phyloP scores from a whole-genome alignment of 1,140 invertebrate species.

The Drosophila fuyamai region DNA sequence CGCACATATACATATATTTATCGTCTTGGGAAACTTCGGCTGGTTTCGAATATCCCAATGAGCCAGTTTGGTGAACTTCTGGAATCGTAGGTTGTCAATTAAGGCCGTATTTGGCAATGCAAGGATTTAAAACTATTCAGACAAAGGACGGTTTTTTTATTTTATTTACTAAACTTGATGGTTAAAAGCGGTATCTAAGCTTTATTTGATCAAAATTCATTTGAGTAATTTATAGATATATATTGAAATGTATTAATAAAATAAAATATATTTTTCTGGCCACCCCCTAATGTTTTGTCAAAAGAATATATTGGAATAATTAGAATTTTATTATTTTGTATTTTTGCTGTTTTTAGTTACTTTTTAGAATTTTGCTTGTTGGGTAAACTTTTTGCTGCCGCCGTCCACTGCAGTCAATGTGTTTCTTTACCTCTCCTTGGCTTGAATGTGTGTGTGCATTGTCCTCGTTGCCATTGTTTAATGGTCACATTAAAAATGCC shows the following conservation, averaged over 20 bases:
- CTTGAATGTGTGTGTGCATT: constrained; percentile 51
- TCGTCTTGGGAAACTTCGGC: constrained; percentile 24
- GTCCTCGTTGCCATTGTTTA: constrained; percentile 79
- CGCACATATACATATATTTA: constrained; percentile 7
- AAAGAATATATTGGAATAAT: no score
- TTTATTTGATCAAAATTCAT: no score
- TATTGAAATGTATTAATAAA: no score
- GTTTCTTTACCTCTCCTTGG: constrained; percentile 20
- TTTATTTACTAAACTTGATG: no score
- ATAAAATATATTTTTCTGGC: no score
- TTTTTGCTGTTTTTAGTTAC: not conserved
- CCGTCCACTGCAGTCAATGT: constrained; percentile 42
- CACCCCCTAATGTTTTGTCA: no score
- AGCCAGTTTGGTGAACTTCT: constrained; percentile 6
- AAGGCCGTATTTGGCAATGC: not conserved
- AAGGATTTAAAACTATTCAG: no score
- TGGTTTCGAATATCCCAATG: constrained; percentile 28
- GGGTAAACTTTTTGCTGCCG: constrained; percentile 40
- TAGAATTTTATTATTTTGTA: no score
- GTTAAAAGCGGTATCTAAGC: no score
- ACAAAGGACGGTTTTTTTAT: no score
- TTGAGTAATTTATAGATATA: no score
- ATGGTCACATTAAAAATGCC: constrained; percentile 79
- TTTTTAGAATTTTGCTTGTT: constrained; percentile 30
- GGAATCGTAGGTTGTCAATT: not conserved